Conservation (phyloP, 2,797 vertebrate species). For the Tauraco hartlaubi region DNA sequence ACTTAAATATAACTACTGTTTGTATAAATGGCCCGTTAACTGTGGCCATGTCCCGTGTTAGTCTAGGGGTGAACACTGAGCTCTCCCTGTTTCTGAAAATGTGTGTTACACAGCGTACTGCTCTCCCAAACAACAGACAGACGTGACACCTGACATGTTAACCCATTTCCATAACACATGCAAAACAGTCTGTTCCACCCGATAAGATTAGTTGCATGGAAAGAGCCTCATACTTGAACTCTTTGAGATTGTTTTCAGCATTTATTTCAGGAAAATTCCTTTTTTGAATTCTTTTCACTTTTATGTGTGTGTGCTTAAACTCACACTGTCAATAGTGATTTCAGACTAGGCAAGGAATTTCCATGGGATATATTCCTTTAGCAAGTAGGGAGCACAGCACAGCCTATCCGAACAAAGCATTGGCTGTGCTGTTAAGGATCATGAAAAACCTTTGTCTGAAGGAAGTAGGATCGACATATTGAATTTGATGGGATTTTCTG, state of each 20-base stretch:
- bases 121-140: background rate
- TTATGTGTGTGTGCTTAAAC: background rate
- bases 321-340: background rate
- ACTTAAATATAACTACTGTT: background rate
- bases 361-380: background rate
- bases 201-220: background rate
- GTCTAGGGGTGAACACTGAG: background rate
- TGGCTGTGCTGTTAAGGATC: background rate
- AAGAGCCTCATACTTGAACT: background rate
- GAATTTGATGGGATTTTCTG: background rate
- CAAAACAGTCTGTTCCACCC: background rate
- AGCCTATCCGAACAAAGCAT: background rate
- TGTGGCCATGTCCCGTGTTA: background rate
- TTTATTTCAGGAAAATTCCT: background rate
- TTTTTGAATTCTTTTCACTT: background rate
- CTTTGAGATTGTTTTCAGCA: background rate
- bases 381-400: background rate
- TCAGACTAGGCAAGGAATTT: background rate
- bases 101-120: background rate
- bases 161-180: background rate
- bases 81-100: background rate
- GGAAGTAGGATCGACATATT: background rate
- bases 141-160: background rate
- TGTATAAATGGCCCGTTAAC: background rate
- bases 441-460: background rate